Percentiles rank a stretch among this genome's conserved stretches.
Conservation (phyloP, 1,140 invertebrate genomes). For the Hypsibius dujardini region DNA sequence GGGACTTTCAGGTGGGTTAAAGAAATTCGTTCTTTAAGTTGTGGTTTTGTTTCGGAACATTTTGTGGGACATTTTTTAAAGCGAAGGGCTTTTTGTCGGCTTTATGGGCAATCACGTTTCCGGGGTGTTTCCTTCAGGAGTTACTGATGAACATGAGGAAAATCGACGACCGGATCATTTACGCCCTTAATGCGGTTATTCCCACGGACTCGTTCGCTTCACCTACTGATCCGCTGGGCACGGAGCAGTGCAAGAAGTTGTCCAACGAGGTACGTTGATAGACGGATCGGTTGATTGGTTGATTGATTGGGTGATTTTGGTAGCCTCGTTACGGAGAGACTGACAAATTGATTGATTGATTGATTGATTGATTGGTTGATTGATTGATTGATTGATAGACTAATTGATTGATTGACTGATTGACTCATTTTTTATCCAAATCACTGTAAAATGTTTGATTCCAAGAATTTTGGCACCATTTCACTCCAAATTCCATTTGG, state of each 20-base stretch:
- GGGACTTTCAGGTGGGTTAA: no score
- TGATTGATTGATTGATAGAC: no score
- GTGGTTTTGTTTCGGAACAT: background rate
- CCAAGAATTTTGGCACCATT: no score
- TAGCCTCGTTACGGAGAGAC: conserved; percentile 20
- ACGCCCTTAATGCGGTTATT: conserved; percentile 61
- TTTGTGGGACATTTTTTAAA: background rate
- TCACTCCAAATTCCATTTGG: no score
- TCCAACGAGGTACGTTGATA: conserved; percentile 47
- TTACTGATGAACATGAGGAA: conserved; percentile 59
- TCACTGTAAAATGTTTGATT: no score
- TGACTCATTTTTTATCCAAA: no score
- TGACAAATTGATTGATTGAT: no score
- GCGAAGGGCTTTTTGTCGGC: no score
- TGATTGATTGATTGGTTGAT: no score
- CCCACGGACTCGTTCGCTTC: conserved; percentile 68
- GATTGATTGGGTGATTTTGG: conserved; percentile 1
- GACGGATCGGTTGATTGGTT: background rate
- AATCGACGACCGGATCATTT: conserved; percentile 72
- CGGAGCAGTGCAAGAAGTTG: conserved; percentile 52
- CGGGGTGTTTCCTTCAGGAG: conserved; percentile 46
- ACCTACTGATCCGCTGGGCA: conserved; percentile 49
- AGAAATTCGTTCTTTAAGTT: background rate
- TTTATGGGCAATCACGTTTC: no score
- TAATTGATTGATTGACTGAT: no score